Percentiles rank a stretch among this genome's conserved stretches.
Conservation (phyloP, 1,140 invertebrate genomes). For the Drosophila fuyamai region DNA sequence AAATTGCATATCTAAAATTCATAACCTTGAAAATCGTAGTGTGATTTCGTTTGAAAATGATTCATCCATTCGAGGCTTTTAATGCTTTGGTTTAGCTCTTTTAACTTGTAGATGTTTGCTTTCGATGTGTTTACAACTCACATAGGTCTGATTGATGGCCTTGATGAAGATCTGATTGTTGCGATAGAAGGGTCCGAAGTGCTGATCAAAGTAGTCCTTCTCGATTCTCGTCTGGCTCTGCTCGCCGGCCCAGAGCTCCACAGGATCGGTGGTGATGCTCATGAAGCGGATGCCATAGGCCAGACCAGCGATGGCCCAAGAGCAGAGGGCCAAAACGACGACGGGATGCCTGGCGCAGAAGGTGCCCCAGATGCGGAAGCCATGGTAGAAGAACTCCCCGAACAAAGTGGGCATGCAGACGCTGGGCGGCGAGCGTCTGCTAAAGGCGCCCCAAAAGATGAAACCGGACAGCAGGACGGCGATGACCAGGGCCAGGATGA, state of each 20-base stretch:
- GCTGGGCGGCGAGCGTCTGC: not conserved
- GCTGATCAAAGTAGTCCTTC: constrained; percentile 93
- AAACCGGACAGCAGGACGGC: constrained; percentile 53
- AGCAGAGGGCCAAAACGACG: constrained; percentile 87
- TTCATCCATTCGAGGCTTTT: no score
- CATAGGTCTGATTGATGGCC: constrained; percentile 62
- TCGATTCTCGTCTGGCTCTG: constrained; percentile 90
- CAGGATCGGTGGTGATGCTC: constrained; percentile 92
- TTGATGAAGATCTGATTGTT: constrained; percentile 92
- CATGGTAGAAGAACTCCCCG: constrained; percentile 83
- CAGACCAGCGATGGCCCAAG: constrained; percentile 87
- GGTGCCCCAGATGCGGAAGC: constrained; percentile 86
- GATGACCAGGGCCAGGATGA: constrained; percentile 82
- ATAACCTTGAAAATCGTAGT: no score
- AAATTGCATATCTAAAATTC: no score
- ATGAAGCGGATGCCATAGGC: constrained; percentile 88
- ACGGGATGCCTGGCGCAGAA: constrained; percentile 88
- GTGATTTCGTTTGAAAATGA: no score
- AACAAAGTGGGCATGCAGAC: constrained; percentile 67
- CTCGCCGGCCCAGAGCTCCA: constrained; percentile 95
- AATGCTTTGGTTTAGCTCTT: no score
- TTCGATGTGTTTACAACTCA: constrained; percentile 38
- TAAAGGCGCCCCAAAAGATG: constrained; percentile 47
- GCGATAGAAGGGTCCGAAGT: constrained; percentile 96
- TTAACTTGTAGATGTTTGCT: not conserved